Percentiles rank a stretch among this genome's conserved stretches.
Conservation (phyloP, 1,140 invertebrate species). For the Drosophila ambigua region DNA sequence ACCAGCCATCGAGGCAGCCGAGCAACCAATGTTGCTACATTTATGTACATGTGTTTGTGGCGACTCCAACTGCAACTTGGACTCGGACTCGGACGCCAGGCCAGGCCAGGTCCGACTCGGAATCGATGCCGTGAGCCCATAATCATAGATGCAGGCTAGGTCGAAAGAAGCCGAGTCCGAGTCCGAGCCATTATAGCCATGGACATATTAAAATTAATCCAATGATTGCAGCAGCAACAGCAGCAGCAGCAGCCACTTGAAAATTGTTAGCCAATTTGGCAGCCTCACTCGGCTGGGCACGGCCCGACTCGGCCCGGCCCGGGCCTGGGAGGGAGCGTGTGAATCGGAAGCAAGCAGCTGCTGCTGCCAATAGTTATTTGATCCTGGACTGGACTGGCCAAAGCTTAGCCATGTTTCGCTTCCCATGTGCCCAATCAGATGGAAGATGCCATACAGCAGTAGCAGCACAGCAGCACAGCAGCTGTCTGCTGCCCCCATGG, state of each 20-base stretch:
- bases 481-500: conserved; percentile 37
- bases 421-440: conserved; percentile 72
- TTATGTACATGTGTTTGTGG: conserved; percentile 62
- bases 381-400: conserved; percentile 39
- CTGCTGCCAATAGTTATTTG: conserved; percentile 75
- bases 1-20: conserved; percentile 26
- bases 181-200: conserved; percentile 65
- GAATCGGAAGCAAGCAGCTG: conserved; percentile 46
- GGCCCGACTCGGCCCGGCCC: conserved; percentile 39
- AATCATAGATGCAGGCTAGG: conserved; percentile 77
- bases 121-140: conserved; percentile 76
- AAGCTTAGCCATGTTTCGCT: conserved; percentile 60
- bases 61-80: conserved; percentile 10
- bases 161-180: conserved; percentile 64
- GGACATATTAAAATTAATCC: conserved; percentile 83
- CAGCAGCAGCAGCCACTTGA: conserved; percentile 56
- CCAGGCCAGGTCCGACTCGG: conserved; percentile 28
- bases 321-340: conserved; percentile 45
- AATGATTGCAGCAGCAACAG: conserved; percentile 67
- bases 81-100: neutral
- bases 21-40: conserved; percentile 75
- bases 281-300: conserved; percentile 29
- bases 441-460: conserved; percentile 53
- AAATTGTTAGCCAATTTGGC: conserved; percentile 75
- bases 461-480: conserved; percentile 19